These are phyloP conservation scores for Drosophila demipolita DNA, from an alignment of 2,888 invertebrate species.

Conservation along the genomic window DNA sequence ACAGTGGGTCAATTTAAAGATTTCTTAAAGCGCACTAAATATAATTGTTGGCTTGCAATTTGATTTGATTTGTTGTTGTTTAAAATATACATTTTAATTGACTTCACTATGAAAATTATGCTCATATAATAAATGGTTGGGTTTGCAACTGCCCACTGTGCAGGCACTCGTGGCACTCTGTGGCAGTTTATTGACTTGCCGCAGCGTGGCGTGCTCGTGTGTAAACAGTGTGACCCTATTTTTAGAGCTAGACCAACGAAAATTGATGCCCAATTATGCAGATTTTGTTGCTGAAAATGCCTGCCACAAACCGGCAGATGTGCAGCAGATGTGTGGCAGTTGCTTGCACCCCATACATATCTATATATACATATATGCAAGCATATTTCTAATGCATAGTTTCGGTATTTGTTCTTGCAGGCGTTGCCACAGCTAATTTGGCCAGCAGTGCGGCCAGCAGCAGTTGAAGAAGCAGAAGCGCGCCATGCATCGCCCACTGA, in stretches of 20 bases:
- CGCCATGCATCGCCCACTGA: constrained; percentile 94
- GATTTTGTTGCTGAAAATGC: constrained; percentile 51
- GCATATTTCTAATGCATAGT: constrained; percentile 48
- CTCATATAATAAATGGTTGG: background rate
- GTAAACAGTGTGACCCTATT: constrained; percentile 76
- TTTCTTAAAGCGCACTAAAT: background rate
- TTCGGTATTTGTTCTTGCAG: constrained; percentile 44
- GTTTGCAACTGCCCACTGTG: constrained; percentile 33
- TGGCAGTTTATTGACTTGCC: constrained; percentile 74
- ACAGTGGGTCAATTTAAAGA: constrained; percentile 41
- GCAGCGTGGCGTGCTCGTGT: constrained; percentile 49
- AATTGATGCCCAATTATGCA: constrained; percentile 77
- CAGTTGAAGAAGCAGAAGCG: constrained; percentile 35
- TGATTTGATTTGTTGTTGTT: background rate
- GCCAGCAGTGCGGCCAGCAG: constrained; percentile 82
- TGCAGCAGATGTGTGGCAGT: constrained; percentile 48
- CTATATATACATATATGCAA: constrained; percentile 1
- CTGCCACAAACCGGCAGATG: constrained; percentile 39
- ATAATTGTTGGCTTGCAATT: background rate
- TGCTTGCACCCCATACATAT: background rate
- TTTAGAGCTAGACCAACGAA: constrained; percentile 67
- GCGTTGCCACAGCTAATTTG: constrained; percentile 67
- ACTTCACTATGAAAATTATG: background rate
- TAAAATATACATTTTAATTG: background rate
- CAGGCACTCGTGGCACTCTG: constrained; percentile 34